Conservation (phyloP, 2,888 invertebrate species). For the Drosophila rubida region DNA sequence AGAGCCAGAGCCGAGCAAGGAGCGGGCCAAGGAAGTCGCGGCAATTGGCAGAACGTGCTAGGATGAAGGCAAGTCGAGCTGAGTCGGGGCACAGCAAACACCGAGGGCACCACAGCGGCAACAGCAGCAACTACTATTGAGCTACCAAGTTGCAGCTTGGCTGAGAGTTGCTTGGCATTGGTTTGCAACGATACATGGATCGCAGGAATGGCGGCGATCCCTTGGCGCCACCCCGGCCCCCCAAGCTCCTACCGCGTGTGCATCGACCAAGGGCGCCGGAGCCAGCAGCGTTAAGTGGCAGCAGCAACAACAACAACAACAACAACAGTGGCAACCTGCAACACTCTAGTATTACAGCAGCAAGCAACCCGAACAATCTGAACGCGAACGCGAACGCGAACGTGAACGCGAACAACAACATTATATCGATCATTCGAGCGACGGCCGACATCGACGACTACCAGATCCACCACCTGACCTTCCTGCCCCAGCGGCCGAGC, state of each 20-base stretch:
- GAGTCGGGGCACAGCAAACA: slow-evolving; percentile 87
- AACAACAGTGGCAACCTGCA: slow-evolving; percentile 56
- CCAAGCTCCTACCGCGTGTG: slow-evolving; percentile 90
- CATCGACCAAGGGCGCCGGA: slow-evolving; percentile 87
- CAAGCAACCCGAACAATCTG: slow-evolving; percentile 43
- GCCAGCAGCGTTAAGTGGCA: slow-evolving; percentile 83
- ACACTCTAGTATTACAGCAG: slow-evolving; percentile 68
- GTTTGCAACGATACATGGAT: slow-evolving; percentile 87
- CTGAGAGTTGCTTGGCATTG: slow-evolving; percentile 45
- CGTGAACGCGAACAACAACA: slow-evolving; percentile 44
- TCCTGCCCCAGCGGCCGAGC: slow-evolving; percentile 79
- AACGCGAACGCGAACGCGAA: slow-evolving; percentile 40
- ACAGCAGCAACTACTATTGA: background rate
- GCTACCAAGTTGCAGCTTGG: slow-evolving; percentile 21
- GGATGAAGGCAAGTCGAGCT: slow-evolving; percentile 87
- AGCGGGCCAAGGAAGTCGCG: background rate
- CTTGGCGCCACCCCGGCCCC: slow-evolving; percentile 91
- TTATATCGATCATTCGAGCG: slow-evolving; percentile 69
- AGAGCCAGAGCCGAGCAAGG: background rate
- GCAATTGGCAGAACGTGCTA: slow-evolving; percentile 37
- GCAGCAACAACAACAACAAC: slow-evolving; percentile 42
- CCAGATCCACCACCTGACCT: slow-evolving; percentile 82
- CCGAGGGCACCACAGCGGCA: slow-evolving; percentile 85
- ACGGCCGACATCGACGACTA: slow-evolving; percentile 77
- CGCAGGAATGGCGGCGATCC: slow-evolving; percentile 90